Base-by-base conservation (phyloP, 2,888 invertebrate species). In the Tetanocera ferruginea region DNA sequence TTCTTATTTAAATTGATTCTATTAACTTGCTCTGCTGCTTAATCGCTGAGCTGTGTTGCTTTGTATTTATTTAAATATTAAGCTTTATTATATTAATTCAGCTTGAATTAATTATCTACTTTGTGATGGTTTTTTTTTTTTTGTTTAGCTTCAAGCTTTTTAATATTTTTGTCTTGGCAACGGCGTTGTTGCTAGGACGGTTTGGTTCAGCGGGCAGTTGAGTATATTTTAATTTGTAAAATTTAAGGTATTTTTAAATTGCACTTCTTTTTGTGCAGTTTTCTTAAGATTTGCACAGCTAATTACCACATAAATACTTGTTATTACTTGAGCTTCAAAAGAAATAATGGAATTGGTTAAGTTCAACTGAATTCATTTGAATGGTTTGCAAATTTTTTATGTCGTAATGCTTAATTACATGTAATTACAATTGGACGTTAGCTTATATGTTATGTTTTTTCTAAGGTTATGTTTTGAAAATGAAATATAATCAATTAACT, bases 1-100 rank as follows among this genome's bases (percentile, higher is more conserved):
- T 55, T 57, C 57, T 8, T 60, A 60, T 60, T 60, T 60, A 60
- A 60, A 60, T 60, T 60, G 28, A 28, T 60, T 23, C 17, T 60
- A 28, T 23, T 60, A 60, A 28, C 60, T 28, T 60, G 60, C 60
- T 60, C 14, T 60, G 60, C 60, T 60, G 25, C 28, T 55, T 55
- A 23, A 55, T 55, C 55, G 19, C 55, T 55, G 55, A 55, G 19
- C 55, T 55, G 55, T 23, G 23, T 0, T 55, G 55, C 19, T 23
- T 23, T 55, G 19, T n/a, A 19, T 23, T 55, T 19, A 23, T n/a
- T 23, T 19, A 55, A 19, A 23, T 55, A 8, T 55, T 55, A 19
- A 55, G n/a, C 9, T 55, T 23, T 55, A 23, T n/a, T 3, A 55
- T 19, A 43, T 43, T 43, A 11, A 43, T 43, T 43, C 43, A 43